phyloP scores from a whole-genome alignment of 2,113 vertebrate genomes.

The Bubo blakistoni region DNA sequence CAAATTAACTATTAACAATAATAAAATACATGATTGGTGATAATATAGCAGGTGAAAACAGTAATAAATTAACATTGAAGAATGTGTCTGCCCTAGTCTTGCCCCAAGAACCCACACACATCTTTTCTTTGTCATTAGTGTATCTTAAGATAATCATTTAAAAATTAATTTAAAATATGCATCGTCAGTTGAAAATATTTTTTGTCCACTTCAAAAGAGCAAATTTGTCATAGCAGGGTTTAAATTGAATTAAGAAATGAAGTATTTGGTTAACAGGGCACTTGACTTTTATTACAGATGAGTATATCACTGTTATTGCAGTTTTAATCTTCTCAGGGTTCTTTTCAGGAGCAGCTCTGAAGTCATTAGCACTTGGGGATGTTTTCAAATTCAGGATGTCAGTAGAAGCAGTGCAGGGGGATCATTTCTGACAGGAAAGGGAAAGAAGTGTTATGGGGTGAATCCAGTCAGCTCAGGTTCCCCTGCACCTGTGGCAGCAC shows the following conservation, averaged over 20 bases:
- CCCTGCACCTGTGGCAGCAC: background rate
- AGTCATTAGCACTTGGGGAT: background rate
- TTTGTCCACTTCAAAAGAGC: background rate
- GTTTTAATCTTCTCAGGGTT: background rate
- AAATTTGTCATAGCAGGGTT: background rate
- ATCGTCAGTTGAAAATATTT: background rate
- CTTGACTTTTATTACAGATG: background rate
- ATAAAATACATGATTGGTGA: background rate
- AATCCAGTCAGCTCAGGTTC: background rate
- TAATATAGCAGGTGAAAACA: background rate
- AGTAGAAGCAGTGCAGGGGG: background rate
- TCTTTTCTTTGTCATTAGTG: background rate
- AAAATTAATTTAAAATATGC: background rate
- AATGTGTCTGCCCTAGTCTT: background rate
- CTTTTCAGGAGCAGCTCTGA: background rate
- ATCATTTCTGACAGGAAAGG: background rate
- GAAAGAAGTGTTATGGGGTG: background rate
- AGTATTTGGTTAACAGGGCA: background rate
- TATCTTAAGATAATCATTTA: background rate
- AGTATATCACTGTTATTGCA: background rate
- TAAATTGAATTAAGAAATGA: background rate
- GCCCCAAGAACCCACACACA: background rate
- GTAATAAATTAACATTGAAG: background rate
- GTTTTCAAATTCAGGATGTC: background rate
- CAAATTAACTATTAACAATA: background rate